Evolutionary conservation across 2,888 invertebrate genomes (phyloP), one percentile per base, ranked within the genome.

Genomic region (Bugula neritina): DNA sequence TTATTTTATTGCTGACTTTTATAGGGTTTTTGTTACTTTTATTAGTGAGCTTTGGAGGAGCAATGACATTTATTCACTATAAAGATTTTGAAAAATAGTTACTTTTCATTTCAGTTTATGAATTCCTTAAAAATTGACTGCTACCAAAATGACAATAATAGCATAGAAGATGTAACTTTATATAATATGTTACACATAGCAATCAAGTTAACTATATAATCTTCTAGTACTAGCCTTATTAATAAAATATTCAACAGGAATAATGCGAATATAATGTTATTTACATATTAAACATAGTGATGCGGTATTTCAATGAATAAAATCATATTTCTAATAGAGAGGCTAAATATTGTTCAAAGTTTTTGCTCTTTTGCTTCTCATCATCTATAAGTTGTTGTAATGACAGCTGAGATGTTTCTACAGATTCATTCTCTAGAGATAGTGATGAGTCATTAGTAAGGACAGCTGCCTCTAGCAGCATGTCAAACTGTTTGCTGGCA

Each of bases 401-500:
- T 43, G 43, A 10, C 17, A 17, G 43, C 17, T 43, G 5, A 17
- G 5, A 5, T 17, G 5, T 17, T 10, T 43, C 43, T 10, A 10
- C 43, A 10, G 43, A 43, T 5, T 10, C 17, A 43, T 43, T 43
- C 10, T 43, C 17, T 43, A 17, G 5, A 17, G 17, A 10, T 10
- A 5, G 3, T 13, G 31, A 25, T n/a, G 10, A 13, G 10, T 63
- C 63, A 63, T 10, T 5, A 21, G 31, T 3, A 29, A 10, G 5
- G 63, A 13, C n/a, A 27, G 2, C 63, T 63, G 13, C 27, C 17
- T 31, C 63, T 3, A 63, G 63, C 5, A 63, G 27, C 63, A 31
- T 27, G 13, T 63, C 31, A 63, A 63, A 63, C 2, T 31, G 63
- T 63, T n/a, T 63, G 34, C 63, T 63, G 2, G 63, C 63, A 63